Conservation (phyloP, 2,113 vertebrate species). For the Ibidorhyncha struthersii region DNA sequence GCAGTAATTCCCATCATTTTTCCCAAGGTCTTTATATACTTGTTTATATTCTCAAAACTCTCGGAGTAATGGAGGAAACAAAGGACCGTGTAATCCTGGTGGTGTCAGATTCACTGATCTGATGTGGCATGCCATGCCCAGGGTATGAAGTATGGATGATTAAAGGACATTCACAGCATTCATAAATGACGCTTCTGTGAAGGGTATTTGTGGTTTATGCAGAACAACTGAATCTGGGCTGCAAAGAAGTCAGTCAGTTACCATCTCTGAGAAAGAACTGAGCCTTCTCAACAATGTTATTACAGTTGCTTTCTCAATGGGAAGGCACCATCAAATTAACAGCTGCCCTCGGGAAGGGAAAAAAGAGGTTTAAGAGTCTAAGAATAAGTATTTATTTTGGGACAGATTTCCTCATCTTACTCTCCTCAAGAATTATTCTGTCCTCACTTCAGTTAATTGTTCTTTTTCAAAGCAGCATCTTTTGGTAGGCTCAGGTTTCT, state of each 20-base stretch:
- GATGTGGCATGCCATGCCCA: background rate
- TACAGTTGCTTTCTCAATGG: background rate
- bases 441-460: background rate
- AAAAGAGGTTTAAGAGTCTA: background rate
- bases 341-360: background rate
- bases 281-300: background rate
- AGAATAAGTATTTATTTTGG: background rate
- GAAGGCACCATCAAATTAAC: background rate
- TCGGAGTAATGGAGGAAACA: background rate
- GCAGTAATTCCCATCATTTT: conserved; percentile 19
- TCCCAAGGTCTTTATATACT: background rate
- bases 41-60: conserved; percentile 2
- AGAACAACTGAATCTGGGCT: background rate
- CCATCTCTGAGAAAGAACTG: background rate
- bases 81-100: background rate
- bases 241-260: background rate
- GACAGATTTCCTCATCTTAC: background rate
- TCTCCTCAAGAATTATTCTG: background rate
- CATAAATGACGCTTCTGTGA: background rate
- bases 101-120: background rate
- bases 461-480: background rate
- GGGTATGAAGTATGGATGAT: background rate
- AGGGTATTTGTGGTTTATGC: background rate
- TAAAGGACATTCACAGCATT: conserved; percentile 3
- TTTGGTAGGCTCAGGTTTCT: background rate